A percentile compares a stretch with the other conserved stretches of the same genome.
Conservation (phyloP, 2,888 invertebrate species). For the Aphodius sticticus region DNA sequence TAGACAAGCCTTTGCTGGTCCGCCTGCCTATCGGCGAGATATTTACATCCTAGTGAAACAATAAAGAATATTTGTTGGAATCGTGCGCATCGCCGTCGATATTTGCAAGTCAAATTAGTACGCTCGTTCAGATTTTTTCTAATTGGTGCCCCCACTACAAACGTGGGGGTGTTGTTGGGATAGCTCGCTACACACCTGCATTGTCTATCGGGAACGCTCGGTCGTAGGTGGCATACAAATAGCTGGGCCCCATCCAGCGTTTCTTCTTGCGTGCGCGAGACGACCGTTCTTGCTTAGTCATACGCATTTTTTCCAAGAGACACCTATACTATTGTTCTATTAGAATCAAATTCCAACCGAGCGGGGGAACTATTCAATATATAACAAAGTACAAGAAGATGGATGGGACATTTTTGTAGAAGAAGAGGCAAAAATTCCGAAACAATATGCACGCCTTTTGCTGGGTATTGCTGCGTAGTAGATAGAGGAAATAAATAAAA, state of each 20-base stretch:
- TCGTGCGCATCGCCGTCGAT: slow-evolving; percentile 13
- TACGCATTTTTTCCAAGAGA: slow-evolving; percentile 33
- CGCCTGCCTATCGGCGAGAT: background rate
- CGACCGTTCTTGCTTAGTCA: slow-evolving; percentile 45
- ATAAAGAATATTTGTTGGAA: slow-evolving; percentile 12
- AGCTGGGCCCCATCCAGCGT: slow-evolving; percentile 46
- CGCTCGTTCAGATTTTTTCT: slow-evolving; percentile 22
- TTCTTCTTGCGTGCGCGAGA: slow-evolving; percentile 45
- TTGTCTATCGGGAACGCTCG: slow-evolving; percentile 47
- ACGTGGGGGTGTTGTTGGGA: slow-evolving; percentile 43
- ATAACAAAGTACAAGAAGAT: background rate
- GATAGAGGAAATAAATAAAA: too few species aligned
- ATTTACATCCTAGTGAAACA: slow-evolving; percentile 13
- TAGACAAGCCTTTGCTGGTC: background rate
- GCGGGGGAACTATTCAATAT: background rate
- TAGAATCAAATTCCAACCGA: background rate
- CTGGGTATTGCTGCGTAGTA: background rate
- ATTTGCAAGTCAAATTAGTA: slow-evolving; percentile 24
- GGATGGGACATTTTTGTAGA: background rate
- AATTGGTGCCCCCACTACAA: slow-evolving; percentile 14
- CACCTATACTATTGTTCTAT: slow-evolving; percentile 24
- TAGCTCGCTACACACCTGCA: slow-evolving; percentile 48
- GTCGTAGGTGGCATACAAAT: slow-evolving; percentile 49
- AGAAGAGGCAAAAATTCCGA: background rate
- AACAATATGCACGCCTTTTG: background rate